Evolutionary conservation across 2,797 vertebrate genomes (phyloP), one percentile per base, ranked within the genome.

Genomic region (Tenualosa ilisha): DNA sequence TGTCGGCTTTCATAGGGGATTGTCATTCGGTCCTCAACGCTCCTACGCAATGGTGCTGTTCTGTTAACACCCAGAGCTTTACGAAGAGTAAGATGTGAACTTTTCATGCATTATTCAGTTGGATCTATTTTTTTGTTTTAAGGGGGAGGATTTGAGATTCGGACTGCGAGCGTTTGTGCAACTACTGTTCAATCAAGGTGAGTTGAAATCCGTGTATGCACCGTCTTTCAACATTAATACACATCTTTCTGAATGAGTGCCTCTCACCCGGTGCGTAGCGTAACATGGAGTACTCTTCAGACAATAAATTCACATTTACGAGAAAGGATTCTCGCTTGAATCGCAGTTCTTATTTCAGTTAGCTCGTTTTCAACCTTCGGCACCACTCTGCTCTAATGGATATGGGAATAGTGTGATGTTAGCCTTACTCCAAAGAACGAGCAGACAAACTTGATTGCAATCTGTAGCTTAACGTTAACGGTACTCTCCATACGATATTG

Each of bases 181-280:
- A 89, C 91, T 89, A 68, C 87, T 89, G 87, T 87, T 75, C 86
- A 87, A 88, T 86, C 88, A 93, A 95, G 95, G 95, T 96, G 94
- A 95, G 95, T 94, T 91, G 81, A 61, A 51, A 84, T 83, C 8
- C 72, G 17, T 79, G 37, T 20, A 43, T 20, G 68, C 15, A 2
- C 72, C 22, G 72, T 72, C 68, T 72, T 72, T 40, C 13, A 72
- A 68, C 63, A 22, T 3, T 24, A 68, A 24, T 22, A 79, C 15
- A 79, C 37, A 15, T 72, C 65, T 46, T 43, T 43, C 20, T 20
- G 20, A 79, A 79, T 79, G 37, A 79, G 17, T 46, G 72, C 20
- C 22, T 20, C 72, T 22, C 9, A 46, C 37, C 37, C 40, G 37
- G 4, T 40, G 40, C 72, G 17, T 56, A 56, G 8, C 54, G 50